Evolutionary conservation across 2,113 vertebrate species (phyloP), one percentile per base, ranked within the genome.

Genomic region (Corythoichthys haematopterus): DNA sequence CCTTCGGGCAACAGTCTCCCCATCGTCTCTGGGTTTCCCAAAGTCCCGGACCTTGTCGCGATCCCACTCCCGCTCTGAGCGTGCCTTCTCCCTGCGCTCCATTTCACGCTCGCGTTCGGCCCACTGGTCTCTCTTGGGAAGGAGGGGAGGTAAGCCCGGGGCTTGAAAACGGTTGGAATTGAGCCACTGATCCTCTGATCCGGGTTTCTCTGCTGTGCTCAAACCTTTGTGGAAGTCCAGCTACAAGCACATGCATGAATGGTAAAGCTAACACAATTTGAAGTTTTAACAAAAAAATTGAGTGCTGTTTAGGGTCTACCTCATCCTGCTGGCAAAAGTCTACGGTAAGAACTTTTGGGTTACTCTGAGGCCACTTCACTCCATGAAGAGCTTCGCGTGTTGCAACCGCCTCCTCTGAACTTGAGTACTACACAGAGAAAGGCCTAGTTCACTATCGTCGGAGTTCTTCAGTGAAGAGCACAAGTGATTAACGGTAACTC

Each of bases 321-420:
- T 97, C 94, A 16, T 96, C 93, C 74, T 95, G 93, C 67, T 95
- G 93, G 52, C 94, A 93, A 81, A 95, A 97, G 78, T 96, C 95
- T 50, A 94, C 95, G 1, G 90, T 91, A 4, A 97, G 92, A 66
- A 97, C 92, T 83, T 96, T 96, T 52, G 95, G 95, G 80, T 97
- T 97, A 76, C 94, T 96, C 74, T 94, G 93, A 11, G 95, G 95
- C 95, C 95, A 97, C 77, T 94, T 95, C 14, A 97, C 94, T 9
- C 95, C 95, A 37, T 97, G 95, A 15, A 97, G 93, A 51, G 95
- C 92, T 20, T 91, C 91, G 14, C 94, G 89, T 7, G 95, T 96
- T 3, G 91, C 89, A 0, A 93, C 86, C 0, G 95, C 95, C 86
- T 96, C 95, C 38, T 96, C 95, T 63, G 90, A 66, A 71, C 88